Evolutionary conservation across 2,113 vertebrate genomes (phyloP).

Genomic region (Myotis lucifugus): DNA sequence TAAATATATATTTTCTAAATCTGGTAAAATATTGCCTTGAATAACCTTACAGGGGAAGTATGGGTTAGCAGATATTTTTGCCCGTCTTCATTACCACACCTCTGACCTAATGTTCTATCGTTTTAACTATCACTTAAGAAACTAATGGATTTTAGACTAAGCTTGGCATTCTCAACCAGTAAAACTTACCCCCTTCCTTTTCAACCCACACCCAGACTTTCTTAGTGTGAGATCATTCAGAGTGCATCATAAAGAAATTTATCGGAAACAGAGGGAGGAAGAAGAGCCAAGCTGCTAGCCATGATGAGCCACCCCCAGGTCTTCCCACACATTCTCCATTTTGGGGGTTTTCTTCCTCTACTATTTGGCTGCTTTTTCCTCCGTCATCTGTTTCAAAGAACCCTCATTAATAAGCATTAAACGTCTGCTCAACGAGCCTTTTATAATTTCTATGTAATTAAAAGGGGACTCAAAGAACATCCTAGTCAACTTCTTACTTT

Average conservation of each 20-base stretch:
- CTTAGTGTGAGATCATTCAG: slow-evolving; percentile 41
- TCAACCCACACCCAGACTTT: slow-evolving; percentile 53
- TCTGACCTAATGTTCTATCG: background rate
- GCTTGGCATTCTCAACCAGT: slow-evolving; percentile 16
- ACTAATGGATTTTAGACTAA: slow-evolving; percentile 18
- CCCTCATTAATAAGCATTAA: background rate
- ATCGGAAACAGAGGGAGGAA: slow-evolving; percentile 18
- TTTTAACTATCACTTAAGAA: slow-evolving; percentile 12
- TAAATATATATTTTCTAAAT: background rate
- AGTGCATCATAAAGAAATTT: background rate
- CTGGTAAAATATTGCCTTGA: background rate
- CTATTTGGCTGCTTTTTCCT: slow-evolving; percentile 7
- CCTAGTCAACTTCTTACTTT: background rate
- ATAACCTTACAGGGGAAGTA: background rate
- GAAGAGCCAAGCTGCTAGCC: background rate
- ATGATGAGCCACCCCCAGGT: background rate
- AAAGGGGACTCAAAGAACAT: background rate
- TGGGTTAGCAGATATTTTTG: background rate
- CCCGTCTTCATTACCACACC: background rate
- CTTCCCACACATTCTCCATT: slow-evolving; percentile 45
- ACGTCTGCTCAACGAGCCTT: background rate
- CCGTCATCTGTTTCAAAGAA: slow-evolving; percentile 55
- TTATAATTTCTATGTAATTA: background rate
- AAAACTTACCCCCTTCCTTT: slow-evolving; percentile 50
- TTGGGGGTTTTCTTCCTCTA: slow-evolving; percentile 6